Evolutionary conservation across 2,888 invertebrate species (phyloP), one percentile per base, ranked within the genome.

Genomic region (Ophion ellenae): DNA sequence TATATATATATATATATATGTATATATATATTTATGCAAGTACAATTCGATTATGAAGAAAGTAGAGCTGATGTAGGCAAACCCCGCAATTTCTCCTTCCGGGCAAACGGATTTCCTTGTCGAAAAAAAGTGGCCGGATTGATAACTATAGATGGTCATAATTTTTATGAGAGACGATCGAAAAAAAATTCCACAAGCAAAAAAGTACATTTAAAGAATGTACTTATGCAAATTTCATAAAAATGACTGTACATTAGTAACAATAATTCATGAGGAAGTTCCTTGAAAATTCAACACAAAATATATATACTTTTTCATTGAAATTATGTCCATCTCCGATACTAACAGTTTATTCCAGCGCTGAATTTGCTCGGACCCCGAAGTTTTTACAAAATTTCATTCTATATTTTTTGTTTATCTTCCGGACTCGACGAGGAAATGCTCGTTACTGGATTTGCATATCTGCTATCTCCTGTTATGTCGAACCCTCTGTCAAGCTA

Each of bases 21-120:
- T 53, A 53, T 85, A 69, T 32, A 81, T 14, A 45, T 24, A 66
- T 53, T 17, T 17, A 53, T 53, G 11, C 45, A 76, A 66, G 64
- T 66, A 40, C 45, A 63, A 69, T 24, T 24, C 69, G 45, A 78
- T 78, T 69, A 67, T 36, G 36, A 70, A 80, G 47, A 87, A 84
- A 83, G 90, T 93, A 93, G 92, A 91, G 90, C 91, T 93, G 61
- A 91, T 89, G 90, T 92, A 92, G 91, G 91, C 90, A 88, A 89
- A 87, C 90, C 90, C 89, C 88, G 91, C 91, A 92, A 90, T 90
- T 90, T 88, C 78, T 82, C 89, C 53, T 63, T 75, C 88, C 86
- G 85, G 89, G 88, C 80, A 82, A 84, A 81, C 79, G 79, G 75
- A 74, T 86, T 86, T 83, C 80, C 85, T 86, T 70, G 85, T 82